Percentiles rank a stretch among this genome's conserved stretches.
These are phyloP conservation scores for Trichomalopsis sarcophagae DNA, from an alignment of 1,140 invertebrate species.

Conservation along the genomic window DNA sequence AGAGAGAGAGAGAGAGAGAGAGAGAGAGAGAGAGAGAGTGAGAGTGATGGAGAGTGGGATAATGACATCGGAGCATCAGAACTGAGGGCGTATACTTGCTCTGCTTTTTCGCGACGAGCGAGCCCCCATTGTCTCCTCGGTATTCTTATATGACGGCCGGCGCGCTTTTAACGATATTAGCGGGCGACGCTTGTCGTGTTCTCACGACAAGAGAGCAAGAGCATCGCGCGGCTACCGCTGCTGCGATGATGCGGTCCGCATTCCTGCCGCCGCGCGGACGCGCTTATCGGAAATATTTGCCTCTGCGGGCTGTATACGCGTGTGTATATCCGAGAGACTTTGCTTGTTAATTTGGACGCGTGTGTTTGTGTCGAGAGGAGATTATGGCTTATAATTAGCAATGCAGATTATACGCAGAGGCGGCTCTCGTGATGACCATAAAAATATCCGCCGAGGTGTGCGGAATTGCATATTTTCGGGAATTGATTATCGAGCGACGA, in stretches of 20 bases:
- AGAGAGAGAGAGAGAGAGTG: too few species aligned
- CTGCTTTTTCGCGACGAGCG: slow-evolving; percentile 21
- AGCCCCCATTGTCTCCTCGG: slow-evolving; percentile 21
- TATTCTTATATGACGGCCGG: slow-evolving; percentile 24
- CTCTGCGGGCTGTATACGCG: background rate
- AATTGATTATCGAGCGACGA: background rate
- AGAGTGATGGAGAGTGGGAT: background rate
- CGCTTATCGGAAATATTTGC: slow-evolving; percentile 29
- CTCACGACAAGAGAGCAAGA: slow-evolving; percentile 10
- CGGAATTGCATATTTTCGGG: background rate
- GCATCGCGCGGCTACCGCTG: background rate
- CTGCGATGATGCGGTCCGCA: background rate
- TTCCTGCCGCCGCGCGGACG: background rate
- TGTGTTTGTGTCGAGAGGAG: too few species aligned
- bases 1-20: background rate
- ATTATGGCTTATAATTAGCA: too few species aligned
- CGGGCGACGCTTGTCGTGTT: slow-evolving; percentile 11
- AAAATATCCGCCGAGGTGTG: too few species aligned
- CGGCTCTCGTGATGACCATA: too few species aligned
- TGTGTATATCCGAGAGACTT: too few species aligned
- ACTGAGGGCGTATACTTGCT: slow-evolving; percentile 15
- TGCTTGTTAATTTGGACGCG: slow-evolving; percentile 17
- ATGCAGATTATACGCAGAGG: too few species aligned
- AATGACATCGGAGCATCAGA: background rate
- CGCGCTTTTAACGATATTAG: slow-evolving; percentile 37